Base-by-base conservation (phyloP, 2,888 invertebrate genomes). In the Spodoptera exigua region DNA sequence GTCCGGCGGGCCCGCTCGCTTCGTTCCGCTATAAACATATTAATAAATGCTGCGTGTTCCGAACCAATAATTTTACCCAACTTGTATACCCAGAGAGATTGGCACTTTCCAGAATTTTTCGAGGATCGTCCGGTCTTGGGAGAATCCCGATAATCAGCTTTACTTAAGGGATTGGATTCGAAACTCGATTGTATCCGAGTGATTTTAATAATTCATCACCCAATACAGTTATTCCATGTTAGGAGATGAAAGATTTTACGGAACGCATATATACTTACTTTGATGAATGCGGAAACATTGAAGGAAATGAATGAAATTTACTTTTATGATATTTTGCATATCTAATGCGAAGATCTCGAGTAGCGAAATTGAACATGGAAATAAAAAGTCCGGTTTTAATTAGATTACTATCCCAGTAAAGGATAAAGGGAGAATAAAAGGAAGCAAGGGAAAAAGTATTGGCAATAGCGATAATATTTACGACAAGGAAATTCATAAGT, bases 161-260 rank as follows among this genome's bases (percentile, higher is more conserved):
- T 92, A 91, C 93, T 92, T 93, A 92, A 91, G 91, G 90, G 91
- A 93, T 92, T 92, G 91, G 89, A 89, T 92, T 88, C 87, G 86
- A 89, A 91, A 90, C 87, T 89, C 89, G 83, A 91, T 92, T 90
- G 90, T 91, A 90, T 88, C 89, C 82, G 85, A 91, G 91, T 88
- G 90, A 90, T 90, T 93, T 93, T 92, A 93, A 93, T 93, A 93
- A 92, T 93, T 92, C 91, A 93, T 91, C 87, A 87, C 81, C 84
- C 79, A 81, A 80, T 84, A 83, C 83, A 82, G 83, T 82, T 85
- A 84, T 84, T 85, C 72, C 70, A 78, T 74, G 80, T 85, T 76
- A 82, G 71, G 76, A 85, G 76, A 85, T 77, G 80, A 83, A 83
- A 81, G 76, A 82, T 81, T 78, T 78, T 79, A 84, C 84, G 82